Percentiles rank a stretch among this genome's conserved stretches.
Evolutionary conservation across 1,140 invertebrate genomes (phyloP).

Genomic region (Cepaea nemoralis): DNA sequence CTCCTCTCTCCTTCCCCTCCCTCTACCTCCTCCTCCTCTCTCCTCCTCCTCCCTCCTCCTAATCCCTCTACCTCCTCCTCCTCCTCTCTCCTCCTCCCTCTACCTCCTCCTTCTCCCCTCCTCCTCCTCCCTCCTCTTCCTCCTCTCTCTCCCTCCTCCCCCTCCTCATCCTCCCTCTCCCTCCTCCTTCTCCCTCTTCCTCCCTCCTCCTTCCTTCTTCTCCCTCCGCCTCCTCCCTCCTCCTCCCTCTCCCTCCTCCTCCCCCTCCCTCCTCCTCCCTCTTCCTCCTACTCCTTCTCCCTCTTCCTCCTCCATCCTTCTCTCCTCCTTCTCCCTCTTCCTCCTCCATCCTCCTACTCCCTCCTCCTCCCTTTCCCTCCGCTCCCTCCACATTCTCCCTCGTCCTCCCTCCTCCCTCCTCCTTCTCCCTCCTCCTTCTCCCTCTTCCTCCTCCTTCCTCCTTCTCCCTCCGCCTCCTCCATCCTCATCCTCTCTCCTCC

Average conservation of each 20-base stretch:
- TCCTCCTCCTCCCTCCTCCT: too few relatives aligned
- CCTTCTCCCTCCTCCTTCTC: slow-evolving; percentile 1
- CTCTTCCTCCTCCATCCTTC: too few relatives aligned
- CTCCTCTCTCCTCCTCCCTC: slow-evolving; percentile 28
- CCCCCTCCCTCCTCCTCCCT: not conserved
- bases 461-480: too few relatives aligned
- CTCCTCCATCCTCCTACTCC: too few relatives aligned
- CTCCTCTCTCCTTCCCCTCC: not conserved
- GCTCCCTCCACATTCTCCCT: not conserved
- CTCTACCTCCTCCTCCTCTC: slow-evolving; percentile 18
- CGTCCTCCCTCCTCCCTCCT: too few relatives aligned
- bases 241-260: not conserved
- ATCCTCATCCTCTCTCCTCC: too few relatives aligned
- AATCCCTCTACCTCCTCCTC: too few relatives aligned
- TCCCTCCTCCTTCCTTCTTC: slow-evolving; percentile 26
- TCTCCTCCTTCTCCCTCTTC: too few relatives aligned
- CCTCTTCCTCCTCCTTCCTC: not conserved
- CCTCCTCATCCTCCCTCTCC: too few relatives aligned
- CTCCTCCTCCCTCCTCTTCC: not conserved
- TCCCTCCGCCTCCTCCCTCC: too few relatives aligned
- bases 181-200: slow-evolving; percentile 25
- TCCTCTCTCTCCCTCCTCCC: slow-evolving; percentile 9
- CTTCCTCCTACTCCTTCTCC: too few relatives aligned
- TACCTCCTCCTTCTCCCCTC: not conserved
- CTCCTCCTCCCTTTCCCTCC: too few relatives aligned